phyloP scores from a whole-genome alignment of 2,888 invertebrate genomes.

The Hydropsyche betteni region DNA sequence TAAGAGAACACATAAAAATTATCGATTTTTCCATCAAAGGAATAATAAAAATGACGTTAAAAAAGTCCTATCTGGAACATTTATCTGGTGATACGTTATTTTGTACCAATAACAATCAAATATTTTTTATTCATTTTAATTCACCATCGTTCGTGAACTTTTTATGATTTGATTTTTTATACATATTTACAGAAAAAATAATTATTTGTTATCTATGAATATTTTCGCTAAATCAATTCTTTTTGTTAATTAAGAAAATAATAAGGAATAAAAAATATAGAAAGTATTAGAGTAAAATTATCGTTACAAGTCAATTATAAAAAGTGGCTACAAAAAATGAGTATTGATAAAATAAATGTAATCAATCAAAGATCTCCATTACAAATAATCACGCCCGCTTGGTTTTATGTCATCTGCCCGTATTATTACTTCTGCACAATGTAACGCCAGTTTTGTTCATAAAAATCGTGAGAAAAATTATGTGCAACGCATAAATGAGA shows the following conservation, averaged over 20 bases:
- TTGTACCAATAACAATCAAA: conserved; percentile 38
- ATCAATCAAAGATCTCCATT: conserved; percentile 21
- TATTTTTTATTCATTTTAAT: too few species aligned
- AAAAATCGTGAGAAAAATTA: conserved; percentile 49
- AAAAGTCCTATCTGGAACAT: conserved; percentile 48
- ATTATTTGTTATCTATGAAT: too few species aligned
- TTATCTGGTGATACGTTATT: conserved; percentile 47
- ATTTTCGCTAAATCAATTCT: neutral
- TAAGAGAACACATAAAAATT: conserved; percentile 37
- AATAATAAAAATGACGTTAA: conserved; percentile 50
- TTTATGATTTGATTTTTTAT: too few species aligned
- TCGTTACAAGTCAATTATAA: neutral
- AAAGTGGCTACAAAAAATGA: too few species aligned
- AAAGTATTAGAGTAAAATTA: neutral
- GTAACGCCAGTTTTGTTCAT: conserved; percentile 34
- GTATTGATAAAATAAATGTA: conserved; percentile 15
- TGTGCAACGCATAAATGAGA: conserved; percentile 44
- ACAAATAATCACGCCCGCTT: conserved; percentile 36
- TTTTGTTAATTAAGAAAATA: neutral
- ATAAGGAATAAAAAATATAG: neutral
- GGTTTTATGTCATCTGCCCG: conserved; percentile 36
- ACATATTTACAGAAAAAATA: too few species aligned
- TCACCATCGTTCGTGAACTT: too few species aligned
- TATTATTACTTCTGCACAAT: conserved; percentile 39
- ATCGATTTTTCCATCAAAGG: conserved; percentile 51